phyloP scores from a whole-genome alignment of 2,113 vertebrate species.

The Polypterus senegalus region DNA sequence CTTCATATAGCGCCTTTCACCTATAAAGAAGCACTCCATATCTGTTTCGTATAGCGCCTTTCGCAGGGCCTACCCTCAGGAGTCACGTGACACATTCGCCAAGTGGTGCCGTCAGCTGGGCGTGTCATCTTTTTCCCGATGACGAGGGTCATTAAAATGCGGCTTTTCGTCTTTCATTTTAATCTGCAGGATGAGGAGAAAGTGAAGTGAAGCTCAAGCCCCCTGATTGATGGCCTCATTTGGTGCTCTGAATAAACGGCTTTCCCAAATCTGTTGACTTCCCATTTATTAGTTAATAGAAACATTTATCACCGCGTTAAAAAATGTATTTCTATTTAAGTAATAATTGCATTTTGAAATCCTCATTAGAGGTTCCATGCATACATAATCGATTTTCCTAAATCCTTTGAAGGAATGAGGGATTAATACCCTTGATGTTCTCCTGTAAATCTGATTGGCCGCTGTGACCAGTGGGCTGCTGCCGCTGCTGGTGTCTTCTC shows the following conservation, averaged over 20 bases:
- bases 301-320: conserved; percentile 77
- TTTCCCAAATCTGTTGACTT: conserved; percentile 96
- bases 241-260: conserved; percentile 81
- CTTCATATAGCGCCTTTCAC: too few species aligned
- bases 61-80: too few species aligned
- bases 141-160: too few species aligned
- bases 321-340: conserved; percentile 68
- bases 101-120: too few species aligned
- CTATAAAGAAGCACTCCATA: too few species aligned
- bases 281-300: conserved; percentile 94
- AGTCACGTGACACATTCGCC: too few species aligned
- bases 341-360: conserved; percentile 84
- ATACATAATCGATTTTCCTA: conserved; percentile 67
- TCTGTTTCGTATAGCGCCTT: too few species aligned
- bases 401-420: conserved; percentile 49
- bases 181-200: conserved; percentile 38
- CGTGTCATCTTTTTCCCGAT: too few species aligned
- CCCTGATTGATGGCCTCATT: conserved; percentile 97
- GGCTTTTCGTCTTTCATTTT: too few species aligned
- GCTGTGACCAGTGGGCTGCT: too few species aligned
- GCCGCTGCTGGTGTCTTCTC: too few species aligned
- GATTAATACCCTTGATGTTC: conserved; percentile 45
- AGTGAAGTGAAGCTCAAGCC: conserved; percentile 50
- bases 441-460: conserved; percentile 28
- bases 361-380: conserved; percentile 71